A percentile compares a stretch with the other conserved stretches of the same genome.
phyloP scores from a whole-genome alignment of 2,888 invertebrate species.

The Brassicogethes aeneus region DNA sequence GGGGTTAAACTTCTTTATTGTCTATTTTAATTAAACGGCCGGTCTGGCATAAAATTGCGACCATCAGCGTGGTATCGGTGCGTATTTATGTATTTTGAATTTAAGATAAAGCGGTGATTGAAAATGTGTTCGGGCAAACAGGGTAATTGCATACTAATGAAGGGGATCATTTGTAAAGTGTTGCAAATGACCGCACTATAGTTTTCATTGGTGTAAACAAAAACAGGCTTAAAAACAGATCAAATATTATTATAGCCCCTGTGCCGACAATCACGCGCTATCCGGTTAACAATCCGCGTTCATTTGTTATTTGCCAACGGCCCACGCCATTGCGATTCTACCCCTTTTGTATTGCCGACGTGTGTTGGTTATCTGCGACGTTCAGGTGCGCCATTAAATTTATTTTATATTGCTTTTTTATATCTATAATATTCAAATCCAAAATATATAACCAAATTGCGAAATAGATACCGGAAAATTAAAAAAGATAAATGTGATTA shows the following conservation, averaged over 20 bases:
- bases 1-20: too few species aligned
- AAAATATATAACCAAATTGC: too few species aligned
- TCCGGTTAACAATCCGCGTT: constrained; percentile 18
- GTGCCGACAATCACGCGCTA: constrained; percentile 19
- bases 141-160: constrained; percentile 1
- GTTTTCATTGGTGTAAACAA: constrained; percentile 24
- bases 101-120: neutral
- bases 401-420: constrained; percentile 19
- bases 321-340: constrained; percentile 14
- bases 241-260: constrained; percentile 29
- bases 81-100: neutral
- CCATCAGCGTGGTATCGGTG: neutral
- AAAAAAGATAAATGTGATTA: too few species aligned
- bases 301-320: neutral
- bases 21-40: too few species aligned
- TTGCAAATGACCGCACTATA: constrained; percentile 12
- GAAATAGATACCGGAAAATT: too few species aligned
- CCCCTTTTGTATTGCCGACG: constrained; percentile 20
- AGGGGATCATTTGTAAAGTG: constrained; percentile 1
- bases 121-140: neutral
- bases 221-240: constrained; percentile 30
- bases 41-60: neutral
- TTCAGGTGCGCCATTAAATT: constrained; percentile 21
- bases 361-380: constrained; percentile 20
- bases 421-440: constrained; percentile 21